Evolutionary conservation across 2,888 invertebrate species (phyloP).

Genomic region (Disparrhopalites patrizii): DNA sequence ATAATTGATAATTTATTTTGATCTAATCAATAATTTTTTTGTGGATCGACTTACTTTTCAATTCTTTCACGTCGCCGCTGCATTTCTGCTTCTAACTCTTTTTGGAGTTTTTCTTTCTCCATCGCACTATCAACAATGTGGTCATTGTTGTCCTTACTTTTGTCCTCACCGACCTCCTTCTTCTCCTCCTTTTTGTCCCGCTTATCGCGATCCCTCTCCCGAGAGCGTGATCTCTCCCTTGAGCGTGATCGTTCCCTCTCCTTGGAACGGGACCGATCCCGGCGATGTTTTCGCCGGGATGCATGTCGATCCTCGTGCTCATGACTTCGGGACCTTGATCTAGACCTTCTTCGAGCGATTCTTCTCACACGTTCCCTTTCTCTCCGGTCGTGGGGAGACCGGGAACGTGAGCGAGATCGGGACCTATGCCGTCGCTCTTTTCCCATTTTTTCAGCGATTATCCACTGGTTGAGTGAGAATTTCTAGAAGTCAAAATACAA

Average conservation of each 20-base stretch:
- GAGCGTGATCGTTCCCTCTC: conserved; percentile 34
- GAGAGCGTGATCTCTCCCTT: conserved; percentile 52
- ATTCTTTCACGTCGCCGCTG: conserved; percentile 91
- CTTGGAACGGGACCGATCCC: conserved; percentile 34
- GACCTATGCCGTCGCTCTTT: conserved; percentile 39
- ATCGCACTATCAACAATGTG: conserved; percentile 31
- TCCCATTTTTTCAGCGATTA: too few species aligned
- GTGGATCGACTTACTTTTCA: conserved; percentile 67
- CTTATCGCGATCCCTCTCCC: not conserved
- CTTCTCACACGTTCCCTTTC: conserved; percentile 57
- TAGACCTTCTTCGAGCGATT: conserved; percentile 47
- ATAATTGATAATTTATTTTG: not conserved
- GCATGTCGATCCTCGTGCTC: conserved; percentile 29
- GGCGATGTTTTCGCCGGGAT: conserved; percentile 32
- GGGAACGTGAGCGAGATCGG: conserved; percentile 15
- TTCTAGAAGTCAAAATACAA: too few species aligned
- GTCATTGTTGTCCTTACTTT: conserved; percentile 21
- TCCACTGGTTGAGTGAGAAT: too few species aligned
- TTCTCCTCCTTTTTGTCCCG: conserved; percentile 21
- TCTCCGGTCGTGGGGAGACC: conserved; percentile 48
- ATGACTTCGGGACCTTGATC: conserved; percentile 49
- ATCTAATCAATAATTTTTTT: not conserved
- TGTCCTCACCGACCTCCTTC: not conserved
- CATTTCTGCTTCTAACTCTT: conserved; percentile 88
- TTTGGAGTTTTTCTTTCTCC: conserved; percentile 75